phyloP scores from a whole-genome alignment of 2,888 invertebrate genomes.

The Aelia acuminata region DNA sequence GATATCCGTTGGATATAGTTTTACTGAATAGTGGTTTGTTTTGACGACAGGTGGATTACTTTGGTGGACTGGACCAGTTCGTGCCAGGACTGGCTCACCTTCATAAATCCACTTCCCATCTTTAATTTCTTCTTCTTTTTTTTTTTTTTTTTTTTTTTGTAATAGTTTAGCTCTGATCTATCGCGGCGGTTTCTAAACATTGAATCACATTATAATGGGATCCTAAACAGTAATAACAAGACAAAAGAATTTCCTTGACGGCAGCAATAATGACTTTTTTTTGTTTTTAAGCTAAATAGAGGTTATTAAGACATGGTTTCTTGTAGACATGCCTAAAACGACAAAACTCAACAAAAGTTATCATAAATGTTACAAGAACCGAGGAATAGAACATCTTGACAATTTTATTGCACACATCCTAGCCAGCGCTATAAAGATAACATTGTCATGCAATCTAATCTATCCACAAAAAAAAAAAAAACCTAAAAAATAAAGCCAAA shows the following conservation, averaged over 20 bases:
- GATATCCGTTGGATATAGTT: not conserved
- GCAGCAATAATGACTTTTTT: too few species aligned
- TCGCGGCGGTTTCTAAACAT: not conserved
- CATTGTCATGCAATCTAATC: not conserved
- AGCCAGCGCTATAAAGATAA: not conserved
- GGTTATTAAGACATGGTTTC: too few species aligned
- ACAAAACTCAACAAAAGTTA: too few species aligned
- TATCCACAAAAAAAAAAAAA: too few species aligned
- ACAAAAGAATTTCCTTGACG: too few species aligned
- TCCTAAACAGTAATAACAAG: not conserved
- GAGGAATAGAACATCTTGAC: not conserved
- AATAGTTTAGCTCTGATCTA: not conserved
- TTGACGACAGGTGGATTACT: conserved; percentile 15
- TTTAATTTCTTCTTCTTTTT: not conserved
- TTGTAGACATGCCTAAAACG: too few species aligned
- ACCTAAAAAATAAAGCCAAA: not conserved
- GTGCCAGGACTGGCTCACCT: not conserved
- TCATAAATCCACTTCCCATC: not conserved
- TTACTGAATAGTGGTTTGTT: not conserved
- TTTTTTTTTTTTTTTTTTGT: not conserved
- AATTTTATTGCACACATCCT: not conserved
- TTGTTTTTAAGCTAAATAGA: too few species aligned
- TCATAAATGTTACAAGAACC: not conserved
- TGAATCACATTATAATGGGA: not conserved
- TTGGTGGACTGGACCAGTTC: not conserved